Base-by-base conservation (phyloP, 2,113 vertebrate species). In the Eidolon helvum region DNA sequence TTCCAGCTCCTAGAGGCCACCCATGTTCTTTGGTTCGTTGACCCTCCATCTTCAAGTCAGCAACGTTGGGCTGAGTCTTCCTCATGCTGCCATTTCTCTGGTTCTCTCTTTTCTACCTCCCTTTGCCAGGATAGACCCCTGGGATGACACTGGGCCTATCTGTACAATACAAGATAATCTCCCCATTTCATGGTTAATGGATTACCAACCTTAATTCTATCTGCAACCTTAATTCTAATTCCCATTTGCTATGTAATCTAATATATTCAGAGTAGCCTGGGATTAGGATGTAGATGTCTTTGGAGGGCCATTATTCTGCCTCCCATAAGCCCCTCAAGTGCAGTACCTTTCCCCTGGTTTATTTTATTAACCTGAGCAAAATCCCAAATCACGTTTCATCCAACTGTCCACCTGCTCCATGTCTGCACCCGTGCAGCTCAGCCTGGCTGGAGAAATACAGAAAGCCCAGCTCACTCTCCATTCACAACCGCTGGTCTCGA, bases 321-420 rank as follows among this genome's bases (percentile, higher is more conserved):
- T 93, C 50, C 80, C 40, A 5, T 3, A 18, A 53, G 19, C 53
- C 69, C 35, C 61, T 50, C 61, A 16, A 26, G 19, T 38, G 4
- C 18, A 40, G 61, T 11, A 38, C 1, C n/a, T 63, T 35, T 43
- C 61, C 69, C 45, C 35, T 12, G 9, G 50, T 53, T 68, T 80
- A 53, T 89, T 48, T 86, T 40, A 55, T 16, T 66, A n/a, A 35
- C 78, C 86, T 61, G 87, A 94, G 53, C 12, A 79, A 85, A 89
- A 61, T 30, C 35, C 55, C 75, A 72, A 24, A 48, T 59, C n/a
- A 84, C 1, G 0, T 43, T 87, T 26, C 75, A 6, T 38, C 75
- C 75, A 45, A 0, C 26, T 28, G 28, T 40, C 16, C n/a, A 30
- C 69, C 82, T 19, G 2, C 48, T 71, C 57, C n/a, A 21, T 1